Percentiles rank a stretch among this genome's conserved stretches.
Evolutionary conservation across 2,113 vertebrate genomes (phyloP).

Genomic region (Amblyopsis rosae): DNA sequence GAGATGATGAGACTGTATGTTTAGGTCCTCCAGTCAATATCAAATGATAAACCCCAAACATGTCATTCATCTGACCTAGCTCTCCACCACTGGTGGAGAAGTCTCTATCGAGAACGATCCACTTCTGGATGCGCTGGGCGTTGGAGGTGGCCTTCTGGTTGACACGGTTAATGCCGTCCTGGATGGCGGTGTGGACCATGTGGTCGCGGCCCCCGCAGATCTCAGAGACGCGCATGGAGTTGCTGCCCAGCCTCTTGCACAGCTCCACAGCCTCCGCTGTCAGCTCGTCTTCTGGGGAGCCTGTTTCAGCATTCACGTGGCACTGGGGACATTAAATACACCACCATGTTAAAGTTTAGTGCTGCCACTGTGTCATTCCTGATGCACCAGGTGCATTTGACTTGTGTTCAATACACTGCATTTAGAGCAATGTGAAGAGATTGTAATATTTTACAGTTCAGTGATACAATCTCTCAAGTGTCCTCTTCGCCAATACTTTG

Average conservation of each 20-base stretch:
- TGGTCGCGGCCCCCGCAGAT: constrained; percentile 76
- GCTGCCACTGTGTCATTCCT: background rate
- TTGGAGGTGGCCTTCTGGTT: constrained; percentile 82
- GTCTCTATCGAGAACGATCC: constrained; percentile 84
- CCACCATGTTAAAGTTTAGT: background rate
- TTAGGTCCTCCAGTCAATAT: background rate
- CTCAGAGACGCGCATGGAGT: constrained; percentile 76
- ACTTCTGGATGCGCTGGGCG: constrained; percentile 89
- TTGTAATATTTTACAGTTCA: too few species aligned
- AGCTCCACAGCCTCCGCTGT: constrained; percentile 73
- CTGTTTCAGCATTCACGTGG: constrained; percentile 63
- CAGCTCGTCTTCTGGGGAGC: constrained; percentile 81
- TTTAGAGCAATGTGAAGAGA: background rate
- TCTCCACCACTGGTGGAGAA: constrained; percentile 86
- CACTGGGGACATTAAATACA: constrained; percentile 68
- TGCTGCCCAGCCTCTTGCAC: constrained; percentile 84
- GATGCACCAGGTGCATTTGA: background rate
- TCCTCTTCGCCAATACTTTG: too few species aligned
- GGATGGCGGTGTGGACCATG: constrained; percentile 76
- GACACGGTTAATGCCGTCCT: constrained; percentile 81
- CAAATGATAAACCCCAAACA: background rate
- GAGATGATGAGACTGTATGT: too few species aligned
- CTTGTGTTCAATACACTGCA: background rate
- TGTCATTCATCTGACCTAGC: constrained; percentile 80
- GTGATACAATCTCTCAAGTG: too few species aligned